phyloP scores from a whole-genome alignment of 2,113 vertebrate species.

The Pyrgilauda ruficollis region DNA sequence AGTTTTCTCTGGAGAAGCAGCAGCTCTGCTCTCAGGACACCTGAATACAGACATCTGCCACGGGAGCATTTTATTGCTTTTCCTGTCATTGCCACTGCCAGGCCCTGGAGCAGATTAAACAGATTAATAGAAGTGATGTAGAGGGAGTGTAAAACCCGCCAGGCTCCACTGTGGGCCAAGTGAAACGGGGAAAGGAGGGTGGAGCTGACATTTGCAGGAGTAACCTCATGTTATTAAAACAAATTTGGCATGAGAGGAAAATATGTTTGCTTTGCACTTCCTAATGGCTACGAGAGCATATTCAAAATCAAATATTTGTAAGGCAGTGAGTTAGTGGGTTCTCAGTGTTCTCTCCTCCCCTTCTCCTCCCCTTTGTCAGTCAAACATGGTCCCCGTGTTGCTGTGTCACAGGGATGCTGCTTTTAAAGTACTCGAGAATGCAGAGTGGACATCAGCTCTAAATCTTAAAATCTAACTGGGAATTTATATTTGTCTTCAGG shows the following conservation, averaged over 20 bases:
- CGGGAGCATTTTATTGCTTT: conserved; percentile 78
- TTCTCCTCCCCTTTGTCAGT: not conserved
- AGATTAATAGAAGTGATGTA: conserved; percentile 85
- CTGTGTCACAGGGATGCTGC: not conserved
- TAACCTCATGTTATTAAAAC: not conserved
- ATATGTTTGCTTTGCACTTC: not conserved
- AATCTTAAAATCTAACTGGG: not conserved
- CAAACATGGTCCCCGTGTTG: not conserved
- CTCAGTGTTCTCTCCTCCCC: not conserved
- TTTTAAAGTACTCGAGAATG: not conserved
- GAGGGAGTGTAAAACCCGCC: conserved; percentile 78
- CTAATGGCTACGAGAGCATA: not conserved
- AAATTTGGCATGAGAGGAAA: conserved; percentile 5
- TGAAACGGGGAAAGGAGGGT: not conserved
- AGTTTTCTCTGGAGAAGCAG: not conserved
- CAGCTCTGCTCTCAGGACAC: not conserved
- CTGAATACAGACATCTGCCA: conserved; percentile 12
- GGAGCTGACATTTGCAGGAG: conserved; percentile 9
- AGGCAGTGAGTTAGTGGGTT: not conserved
- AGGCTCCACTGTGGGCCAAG: conserved; percentile 67
- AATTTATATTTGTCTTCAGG: not conserved
- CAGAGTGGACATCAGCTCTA: not conserved
- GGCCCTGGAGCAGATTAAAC: conserved; percentile 86
- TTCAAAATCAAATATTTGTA: conserved; percentile 9
- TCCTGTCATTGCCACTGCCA: conserved; percentile 73